These are phyloP conservation scores for Umimayanthus kanabou DNA, from an alignment of 92 coral and sea anemone species.

Conservation along the genomic window DNA sequence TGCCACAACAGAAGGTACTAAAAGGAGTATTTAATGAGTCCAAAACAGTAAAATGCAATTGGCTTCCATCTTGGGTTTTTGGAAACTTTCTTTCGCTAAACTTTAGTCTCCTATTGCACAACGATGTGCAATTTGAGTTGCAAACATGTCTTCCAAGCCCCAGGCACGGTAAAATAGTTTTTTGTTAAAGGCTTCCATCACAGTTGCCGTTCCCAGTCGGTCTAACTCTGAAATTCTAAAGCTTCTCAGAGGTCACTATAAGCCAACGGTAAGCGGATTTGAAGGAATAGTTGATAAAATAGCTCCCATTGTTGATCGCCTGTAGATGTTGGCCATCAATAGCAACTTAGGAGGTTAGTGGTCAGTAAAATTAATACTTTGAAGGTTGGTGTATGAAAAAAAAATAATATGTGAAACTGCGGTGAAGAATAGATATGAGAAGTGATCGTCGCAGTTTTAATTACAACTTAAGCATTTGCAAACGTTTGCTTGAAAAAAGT, in stretches of 20 bases:
- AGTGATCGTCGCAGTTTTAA: no score
- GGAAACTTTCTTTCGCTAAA: not conserved
- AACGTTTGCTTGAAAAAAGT: no score
- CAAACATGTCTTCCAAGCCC: not conserved
- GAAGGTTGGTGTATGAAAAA: no score
- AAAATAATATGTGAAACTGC: no score
- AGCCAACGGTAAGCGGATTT: not conserved
- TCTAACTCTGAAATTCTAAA: not conserved
- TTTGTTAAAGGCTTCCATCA: not conserved
- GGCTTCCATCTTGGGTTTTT: not conserved
- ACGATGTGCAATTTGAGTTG: not conserved
- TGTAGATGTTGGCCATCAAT: no score
- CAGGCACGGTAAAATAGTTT: not conserved
- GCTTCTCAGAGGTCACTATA: not conserved
- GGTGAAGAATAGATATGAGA: no score
- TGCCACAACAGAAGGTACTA: slow-evolving; percentile 14
- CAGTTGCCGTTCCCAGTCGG: not conserved
- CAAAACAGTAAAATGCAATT: not conserved
- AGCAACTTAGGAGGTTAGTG: no score
- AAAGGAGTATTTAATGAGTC: slow-evolving; percentile 26
- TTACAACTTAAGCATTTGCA: no score
- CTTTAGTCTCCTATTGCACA: not conserved
- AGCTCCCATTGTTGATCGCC: not conserved
- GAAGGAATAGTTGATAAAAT: not conserved
- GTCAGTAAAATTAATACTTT: no score